Evolutionary conservation across 2,797 vertebrate species (phyloP), one percentile per base, ranked within the genome.

Genomic region (Lophius americanus): DNA sequence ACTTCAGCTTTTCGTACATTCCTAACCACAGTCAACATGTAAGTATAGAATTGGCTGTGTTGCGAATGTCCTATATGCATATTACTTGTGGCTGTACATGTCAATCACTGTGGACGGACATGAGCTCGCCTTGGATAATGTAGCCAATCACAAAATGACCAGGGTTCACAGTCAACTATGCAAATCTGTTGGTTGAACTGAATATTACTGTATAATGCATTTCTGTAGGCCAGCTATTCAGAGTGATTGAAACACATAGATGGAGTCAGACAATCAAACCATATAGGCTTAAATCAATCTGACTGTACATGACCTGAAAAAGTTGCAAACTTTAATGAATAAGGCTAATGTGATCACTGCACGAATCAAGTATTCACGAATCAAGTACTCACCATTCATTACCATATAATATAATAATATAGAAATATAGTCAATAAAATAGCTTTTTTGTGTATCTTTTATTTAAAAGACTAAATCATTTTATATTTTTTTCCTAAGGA

Each of bases 1-100:
- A 79, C 39, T 64, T 75, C 62, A 75, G 62, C 59, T 68, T 70
- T 78, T 63, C 49, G 38, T 70, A 67, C 63, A 47, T 71, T 72
- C 51, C 68, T 62, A 62, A 58, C 52, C 62, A 61, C 61, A 68
- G 37, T n/a, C 12, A 43, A 57, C n/a, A 68, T 62, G 50, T 38
- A 75, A 76, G 78, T 61, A 52, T 72, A 38, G 8, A 74, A 81
- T 67, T 51, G 50, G 32, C 68, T 61, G 14, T 48, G 10, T 46
- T 58, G 9, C 69, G 51, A 65, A 56, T 56, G 5, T 36, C 38
- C 37, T 68, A 41, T 48, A 33, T 57, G 60, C 53, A 48, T 50
- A 11, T 48, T 36, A 56, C 14, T 61, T 51, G 32, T 5, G 7
- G 43, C 43, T 73, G 23, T 38, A 57, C 14, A 68, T 4, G 6